These are phyloP conservation scores for Dascyllus trimaculatus DNA, from an alignment of 2,113 vertebrate genomes.

Conservation along the genomic window DNA sequence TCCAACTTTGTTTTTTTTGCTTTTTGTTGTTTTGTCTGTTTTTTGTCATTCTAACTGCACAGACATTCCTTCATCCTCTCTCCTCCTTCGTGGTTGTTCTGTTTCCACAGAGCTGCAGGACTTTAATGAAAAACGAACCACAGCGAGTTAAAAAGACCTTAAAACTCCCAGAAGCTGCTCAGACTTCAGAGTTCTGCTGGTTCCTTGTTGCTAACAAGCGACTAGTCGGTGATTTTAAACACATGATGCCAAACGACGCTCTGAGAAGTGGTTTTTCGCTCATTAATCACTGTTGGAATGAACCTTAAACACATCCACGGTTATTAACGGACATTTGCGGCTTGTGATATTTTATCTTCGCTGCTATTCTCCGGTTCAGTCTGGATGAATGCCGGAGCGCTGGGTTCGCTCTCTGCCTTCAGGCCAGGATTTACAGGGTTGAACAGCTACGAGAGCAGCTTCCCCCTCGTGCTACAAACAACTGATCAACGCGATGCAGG, in stretches of 20 bases:
- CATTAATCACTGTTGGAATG: no score
- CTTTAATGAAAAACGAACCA: no score
- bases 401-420: constrained; percentile 47
- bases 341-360: constrained; percentile 17
- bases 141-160: no score
- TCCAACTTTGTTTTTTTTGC: no score
- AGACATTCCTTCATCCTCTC: no score
- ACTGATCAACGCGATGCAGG: constrained; percentile 43
- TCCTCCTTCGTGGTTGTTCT: no score
- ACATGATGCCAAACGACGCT: constrained; percentile 13
- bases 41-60: no score
- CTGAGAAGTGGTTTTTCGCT: background rate
- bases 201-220: background rate
- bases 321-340: constrained; percentile 15
- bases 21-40: no score
- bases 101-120: no score
- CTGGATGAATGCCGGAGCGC: constrained; percentile 46
- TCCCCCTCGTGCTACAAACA: constrained; percentile 41
- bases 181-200: no score
- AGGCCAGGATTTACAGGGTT: constrained; percentile 43
- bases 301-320: no score
- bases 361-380: constrained; percentile 46
- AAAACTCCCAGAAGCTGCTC: no score
- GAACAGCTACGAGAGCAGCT: constrained; percentile 23
- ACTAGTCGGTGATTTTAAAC: constrained; percentile 16